Percentiles rank a stretch among this genome's conserved stretches.
Evolutionary conservation across 2,888 invertebrate genomes (phyloP).

Genomic region (Drosophila rellima): DNA sequence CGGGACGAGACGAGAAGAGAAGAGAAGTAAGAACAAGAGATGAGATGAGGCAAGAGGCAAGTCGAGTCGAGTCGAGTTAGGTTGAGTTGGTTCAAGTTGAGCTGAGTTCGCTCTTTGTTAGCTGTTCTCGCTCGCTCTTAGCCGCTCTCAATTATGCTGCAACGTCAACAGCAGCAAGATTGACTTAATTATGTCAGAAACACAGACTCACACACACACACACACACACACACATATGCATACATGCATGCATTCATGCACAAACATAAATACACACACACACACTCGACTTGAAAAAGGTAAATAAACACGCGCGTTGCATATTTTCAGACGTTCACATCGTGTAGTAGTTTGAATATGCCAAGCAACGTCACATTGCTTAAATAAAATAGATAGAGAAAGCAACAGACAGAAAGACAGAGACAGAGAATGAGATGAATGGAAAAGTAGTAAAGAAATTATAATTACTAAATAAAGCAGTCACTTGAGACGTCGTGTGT

Average conservation of each 20-base stretch:
- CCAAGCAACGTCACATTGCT: conserved; percentile 35
- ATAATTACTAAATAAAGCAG: conserved; percentile 78
- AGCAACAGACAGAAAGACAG: neutral
- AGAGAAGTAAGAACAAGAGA: neutral
- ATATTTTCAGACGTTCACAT: conserved; percentile 46
- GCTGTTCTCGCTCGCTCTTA: conserved; percentile 38
- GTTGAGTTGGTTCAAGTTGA: conserved; percentile 9
- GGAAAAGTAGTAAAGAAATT: conserved; percentile 51
- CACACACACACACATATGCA: conserved; percentile 7
- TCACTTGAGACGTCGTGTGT: conserved; percentile 68
- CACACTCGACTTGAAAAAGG: conserved; percentile 51
- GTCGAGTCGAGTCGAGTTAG: conserved; percentile 7
- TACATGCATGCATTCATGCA: conserved; percentile 13
- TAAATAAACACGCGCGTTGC: conserved; percentile 73
- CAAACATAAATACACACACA: conserved; percentile 8
- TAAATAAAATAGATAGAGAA: conserved; percentile 24
- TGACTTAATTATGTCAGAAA: conserved; percentile 76
- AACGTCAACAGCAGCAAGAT: conserved; percentile 72
- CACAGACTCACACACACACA: conserved; percentile 29
- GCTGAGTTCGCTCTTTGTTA: conserved; percentile 38
- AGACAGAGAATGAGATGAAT: neutral
- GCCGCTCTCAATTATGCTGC: conserved; percentile 74
- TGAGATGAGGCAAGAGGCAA: neutral
- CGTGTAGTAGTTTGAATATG: conserved; percentile 51
- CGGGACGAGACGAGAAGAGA: conserved; percentile 6